Base-by-base conservation (phyloP, 2,113 vertebrate genomes). In the Myiozetetes cayanensis region DNA sequence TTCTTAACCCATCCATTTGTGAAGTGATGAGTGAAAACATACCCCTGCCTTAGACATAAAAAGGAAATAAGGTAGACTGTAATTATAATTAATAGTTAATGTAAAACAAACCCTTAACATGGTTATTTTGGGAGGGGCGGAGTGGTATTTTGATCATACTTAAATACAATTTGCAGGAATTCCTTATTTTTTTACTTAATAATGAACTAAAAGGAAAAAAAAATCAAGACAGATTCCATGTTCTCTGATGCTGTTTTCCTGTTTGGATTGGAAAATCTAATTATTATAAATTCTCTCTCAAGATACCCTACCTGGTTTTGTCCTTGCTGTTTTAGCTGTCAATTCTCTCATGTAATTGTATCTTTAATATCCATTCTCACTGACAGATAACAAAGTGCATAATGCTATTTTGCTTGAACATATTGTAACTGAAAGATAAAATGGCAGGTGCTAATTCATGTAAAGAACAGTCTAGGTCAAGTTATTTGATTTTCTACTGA, bases 401-500 rank as follows among this genome's bases (percentile, higher is more conserved):
- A 97, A 94, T 17, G 3, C 76, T 94, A 50, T 98, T 98, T 97
- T 97, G 91, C 84, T 73, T 96, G 95, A 98, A 97, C 97, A 96
- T 90, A 80, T 96, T 98, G 93, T 89, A 96, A 95, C 96, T 96
- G 87, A 94, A 96, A 96, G 92, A 95, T 89, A 95, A 90, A 96
- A 95, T 82, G 83, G 81, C 86, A 94, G 95, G 95, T 97, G 97
- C 92, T 98, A 97, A 98, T 98, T 98, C 97, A 92, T 93, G 88
- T 96, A 97, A 98, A 98, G 97, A 97, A 96, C 94, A 94, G 93
- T 94, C 95, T 91, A 73, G 97, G 97, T 98, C 98, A 98, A 96
- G 67, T 96, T 97, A 95, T 93, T 97, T 97, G 97, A 97, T 98
- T 98, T 97, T 93, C 95, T 96, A 95, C 90, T 97, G 96, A 98